phyloP scores from a whole-genome alignment of 2,797 vertebrate genomes.

The Trachurus trachurus region DNA sequence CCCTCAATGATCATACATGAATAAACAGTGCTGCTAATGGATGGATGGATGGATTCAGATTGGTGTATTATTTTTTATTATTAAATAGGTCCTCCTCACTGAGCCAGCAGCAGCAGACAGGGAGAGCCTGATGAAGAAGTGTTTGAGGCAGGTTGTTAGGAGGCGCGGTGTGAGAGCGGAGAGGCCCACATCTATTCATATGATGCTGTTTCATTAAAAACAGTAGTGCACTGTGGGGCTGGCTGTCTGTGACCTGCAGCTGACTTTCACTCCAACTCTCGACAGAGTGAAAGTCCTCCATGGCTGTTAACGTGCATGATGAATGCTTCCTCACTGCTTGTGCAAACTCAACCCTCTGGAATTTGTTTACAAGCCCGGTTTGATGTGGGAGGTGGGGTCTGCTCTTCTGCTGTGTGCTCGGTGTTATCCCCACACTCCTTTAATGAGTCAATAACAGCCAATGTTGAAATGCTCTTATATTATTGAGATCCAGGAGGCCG shows the following conservation, averaged over 20 bases:
- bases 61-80: neutral
- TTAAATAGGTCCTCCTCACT: neutral
- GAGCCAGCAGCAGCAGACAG: neutral
- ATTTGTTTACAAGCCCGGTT: conserved; percentile 66
- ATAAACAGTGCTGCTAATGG: too few relatives aligned
- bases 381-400: conserved; percentile 15
- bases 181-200: conserved; percentile 1
- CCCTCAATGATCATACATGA: too few relatives aligned
- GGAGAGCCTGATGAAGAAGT: neutral
- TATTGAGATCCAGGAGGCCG: conserved; percentile 34
- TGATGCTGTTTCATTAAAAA: conserved; percentile 25
- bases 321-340: conserved; percentile 62
- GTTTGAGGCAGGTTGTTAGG: neutral
- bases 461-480: conserved; percentile 44
- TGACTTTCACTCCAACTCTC: conserved; percentile 32
- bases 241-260: conserved; percentile 44
- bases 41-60: neutral
- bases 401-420: conserved; percentile 57
- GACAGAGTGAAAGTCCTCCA: conserved; percentile 13
- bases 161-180: neutral
- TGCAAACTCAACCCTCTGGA: conserved; percentile 67
- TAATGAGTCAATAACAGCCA: conserved; percentile 16
- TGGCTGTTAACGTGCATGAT: conserved; percentile 54
- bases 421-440: conserved; percentile 52
- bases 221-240: conserved; percentile 42